phyloP scores from a whole-genome alignment of 2,888 invertebrate genomes.

The Cyaniris semiargus region DNA sequence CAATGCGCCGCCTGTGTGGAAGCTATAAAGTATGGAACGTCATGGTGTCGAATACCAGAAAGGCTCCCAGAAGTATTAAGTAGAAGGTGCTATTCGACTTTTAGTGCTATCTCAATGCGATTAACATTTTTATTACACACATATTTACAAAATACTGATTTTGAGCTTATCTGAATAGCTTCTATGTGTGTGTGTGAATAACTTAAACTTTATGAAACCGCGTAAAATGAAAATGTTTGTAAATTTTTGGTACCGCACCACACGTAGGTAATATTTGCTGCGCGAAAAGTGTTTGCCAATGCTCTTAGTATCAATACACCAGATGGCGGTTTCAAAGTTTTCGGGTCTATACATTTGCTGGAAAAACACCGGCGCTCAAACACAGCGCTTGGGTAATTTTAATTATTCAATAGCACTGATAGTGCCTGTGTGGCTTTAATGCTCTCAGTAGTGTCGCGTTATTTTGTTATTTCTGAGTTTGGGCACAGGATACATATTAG shows the following conservation, averaged over 20 bases:
- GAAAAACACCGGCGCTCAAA: neutral
- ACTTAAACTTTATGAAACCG: neutral
- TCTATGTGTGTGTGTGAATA: too few species aligned
- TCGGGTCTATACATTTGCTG: neutral
- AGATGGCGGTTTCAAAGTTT: conserved; percentile 14
- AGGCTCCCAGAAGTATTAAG: neutral
- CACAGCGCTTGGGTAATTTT: neutral
- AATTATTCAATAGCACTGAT: neutral
- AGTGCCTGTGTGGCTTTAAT: neutral
- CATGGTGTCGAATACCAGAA: neutral
- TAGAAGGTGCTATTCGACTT: neutral
- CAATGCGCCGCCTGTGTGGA: conserved; percentile 42
- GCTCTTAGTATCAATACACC: conserved; percentile 25
- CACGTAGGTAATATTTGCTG: conserved; percentile 5
- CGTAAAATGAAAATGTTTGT: conserved; percentile 8
- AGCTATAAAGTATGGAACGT: neutral
- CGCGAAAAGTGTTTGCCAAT: conserved; percentile 24
- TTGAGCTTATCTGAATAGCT: too few species aligned
- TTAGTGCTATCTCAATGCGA: too few species aligned
- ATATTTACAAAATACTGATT: too few species aligned
- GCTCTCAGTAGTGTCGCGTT: neutral
- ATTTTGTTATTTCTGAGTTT: neutral
- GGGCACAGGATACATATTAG: too few species aligned
- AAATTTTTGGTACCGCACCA: neutral
- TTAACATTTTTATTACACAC: too few species aligned